These are phyloP conservation scores for Scaeva pyrastri DNA, from an alignment of 2,888 invertebrate species.

Conservation along the genomic window DNA sequence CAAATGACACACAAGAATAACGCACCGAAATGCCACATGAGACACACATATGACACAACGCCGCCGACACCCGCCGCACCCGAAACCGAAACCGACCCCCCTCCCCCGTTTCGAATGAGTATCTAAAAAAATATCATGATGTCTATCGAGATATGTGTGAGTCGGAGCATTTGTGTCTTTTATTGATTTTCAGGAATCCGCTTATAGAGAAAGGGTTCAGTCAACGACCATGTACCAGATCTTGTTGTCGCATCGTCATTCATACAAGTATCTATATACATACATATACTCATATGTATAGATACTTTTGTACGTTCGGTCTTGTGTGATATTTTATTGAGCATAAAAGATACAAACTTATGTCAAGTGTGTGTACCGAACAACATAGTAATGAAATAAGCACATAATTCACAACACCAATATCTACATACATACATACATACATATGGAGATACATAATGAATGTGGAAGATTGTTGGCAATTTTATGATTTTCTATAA, in stretches of 20 bases:
- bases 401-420: slow-evolving; percentile 40
- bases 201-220: slow-evolving; percentile 45
- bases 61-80: background rate
- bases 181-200: slow-evolving; percentile 51
- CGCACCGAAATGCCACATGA: slow-evolving; percentile 8
- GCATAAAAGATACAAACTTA: slow-evolving; percentile 37
- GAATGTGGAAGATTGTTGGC: slow-evolving; percentile 28
- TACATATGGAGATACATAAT: slow-evolving; percentile 16
- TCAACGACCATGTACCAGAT: slow-evolving; percentile 50
- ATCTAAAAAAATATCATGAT: background rate
- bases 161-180: slow-evolving; percentile 19
- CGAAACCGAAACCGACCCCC: background rate
- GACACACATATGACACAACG: slow-evolving; percentile 3
- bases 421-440: background rate
- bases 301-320: background rate
- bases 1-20: slow-evolving; percentile 35
- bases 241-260: slow-evolving; percentile 42
- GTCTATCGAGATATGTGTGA: background rate
- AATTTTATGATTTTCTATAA: slow-evolving; percentile 58
- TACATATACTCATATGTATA: background rate
- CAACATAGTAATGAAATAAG: slow-evolving; percentile 23
- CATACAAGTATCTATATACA: background rate
- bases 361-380: slow-evolving; percentile 24
- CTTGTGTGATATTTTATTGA: slow-evolving; percentile 19
- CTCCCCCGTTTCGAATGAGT: too few relatives aligned